Percentiles rank a stretch among this genome's conserved stretches.
These are phyloP conservation scores for Thymelicus acteon DNA, from an alignment of 2,888 invertebrate species.

Conservation along the genomic window DNA sequence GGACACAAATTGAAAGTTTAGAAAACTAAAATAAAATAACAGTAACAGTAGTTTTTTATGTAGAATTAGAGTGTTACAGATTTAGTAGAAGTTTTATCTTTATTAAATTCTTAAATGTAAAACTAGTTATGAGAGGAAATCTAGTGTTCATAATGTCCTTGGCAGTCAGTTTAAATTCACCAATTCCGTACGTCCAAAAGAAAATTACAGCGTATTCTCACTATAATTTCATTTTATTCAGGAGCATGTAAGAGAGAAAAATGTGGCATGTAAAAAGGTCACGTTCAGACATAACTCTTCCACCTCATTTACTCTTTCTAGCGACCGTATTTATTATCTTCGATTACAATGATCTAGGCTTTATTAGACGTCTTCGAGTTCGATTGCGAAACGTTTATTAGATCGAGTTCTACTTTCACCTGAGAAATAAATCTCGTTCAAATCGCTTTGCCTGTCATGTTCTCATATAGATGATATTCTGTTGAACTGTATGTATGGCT, in stretches of 20 bases:
- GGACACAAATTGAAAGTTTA: too few species aligned
- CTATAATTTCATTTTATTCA: conserved; percentile 17
- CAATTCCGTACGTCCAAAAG: conserved; percentile 7
- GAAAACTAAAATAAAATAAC: too few species aligned
- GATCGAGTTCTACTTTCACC: not conserved
- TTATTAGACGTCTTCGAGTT: not conserved
- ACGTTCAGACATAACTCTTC: conserved; percentile 11
- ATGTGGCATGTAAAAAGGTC: conserved; percentile 17
- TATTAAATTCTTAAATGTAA: too few species aligned
- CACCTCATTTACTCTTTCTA: conserved; percentile 11
- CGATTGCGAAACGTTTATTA: conserved; percentile 3
- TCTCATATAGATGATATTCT: too few species aligned
- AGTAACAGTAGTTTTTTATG: too few species aligned
- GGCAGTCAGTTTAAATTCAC: not conserved
- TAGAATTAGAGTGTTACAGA: too few species aligned
- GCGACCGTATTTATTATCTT: conserved; percentile 13
- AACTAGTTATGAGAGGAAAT: not conserved
- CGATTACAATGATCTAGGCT: conserved; percentile 2
- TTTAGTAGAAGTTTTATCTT: too few species aligned
- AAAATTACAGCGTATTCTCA: conserved; percentile 6
- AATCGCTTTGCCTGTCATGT: not conserved
- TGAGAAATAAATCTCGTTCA: not conserved
- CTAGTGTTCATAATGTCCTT: not conserved
- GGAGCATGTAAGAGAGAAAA: conserved; percentile 6
- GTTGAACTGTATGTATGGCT: too few species aligned